Evolutionary conservation across 2,888 invertebrate species (phyloP), one percentile per base, ranked within the genome.

Genomic region (Tanaodytes sp.): DNA sequence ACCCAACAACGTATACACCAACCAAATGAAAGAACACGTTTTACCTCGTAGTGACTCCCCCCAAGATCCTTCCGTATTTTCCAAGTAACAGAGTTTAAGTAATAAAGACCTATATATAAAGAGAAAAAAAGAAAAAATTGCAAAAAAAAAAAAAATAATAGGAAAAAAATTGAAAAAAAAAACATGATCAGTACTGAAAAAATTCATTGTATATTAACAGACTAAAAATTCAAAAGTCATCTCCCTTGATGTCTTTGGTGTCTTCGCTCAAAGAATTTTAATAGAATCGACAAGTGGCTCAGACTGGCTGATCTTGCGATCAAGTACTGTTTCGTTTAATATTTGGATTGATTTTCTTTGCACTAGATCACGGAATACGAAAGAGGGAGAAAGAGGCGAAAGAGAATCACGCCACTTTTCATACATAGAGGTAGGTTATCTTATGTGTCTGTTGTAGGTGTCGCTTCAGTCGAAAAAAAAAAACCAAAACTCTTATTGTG

Each of bases 381-480:
- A 31, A 20, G 20, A 30, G 43, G 52, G 42, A 31, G 19, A 18
- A 30, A 46, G 52, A 46, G 54, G 23, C 27, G 42, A 30, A 19
- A 33, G 48, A 48, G 49, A 43, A 63, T 45, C 37, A 52, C 52
- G 59, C 64, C 48, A 69, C 59, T 55, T 64, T 59, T 20, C 36
- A 46, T 62, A 51, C 52, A 23, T 31, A 52, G 63, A 69, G 55
- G 55, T 59, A 61, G 61, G 61, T 46, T 46, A 43, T 51, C 59
- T 59, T 64, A 61, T 42, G 70, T 70, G 70, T 61, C 61, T 70
- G 70, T 65, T 48, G 48, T 65, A 62, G 57, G 48, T 70, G 65
- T 62, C 52, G 65, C 65, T 70, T 61, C 23, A 51, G 39, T 57
- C 36, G 40, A 57, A 45, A 9, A 39, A 31, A 16, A 37, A 46